Conservation (phyloP, 2,113 vertebrate genomes). For the Anoura caudifer region DNA sequence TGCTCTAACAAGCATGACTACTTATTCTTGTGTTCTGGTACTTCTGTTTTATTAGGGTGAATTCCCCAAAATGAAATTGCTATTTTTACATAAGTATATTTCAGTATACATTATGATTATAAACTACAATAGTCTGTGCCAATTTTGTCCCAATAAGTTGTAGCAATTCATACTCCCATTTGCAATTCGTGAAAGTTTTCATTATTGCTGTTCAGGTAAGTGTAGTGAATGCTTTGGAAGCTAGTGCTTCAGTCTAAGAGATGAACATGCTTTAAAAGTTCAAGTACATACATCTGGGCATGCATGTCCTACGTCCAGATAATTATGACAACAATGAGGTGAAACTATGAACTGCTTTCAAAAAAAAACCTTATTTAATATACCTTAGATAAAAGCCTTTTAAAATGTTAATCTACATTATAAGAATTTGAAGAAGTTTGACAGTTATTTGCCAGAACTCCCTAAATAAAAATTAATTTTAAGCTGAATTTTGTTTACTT, state of each 20-base stretch:
- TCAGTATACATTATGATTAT: not conserved
- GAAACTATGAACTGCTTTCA: not conserved
- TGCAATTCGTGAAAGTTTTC: not conserved
- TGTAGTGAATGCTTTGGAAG: not conserved
- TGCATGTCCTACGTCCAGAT: not conserved
- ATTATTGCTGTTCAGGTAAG: not conserved
- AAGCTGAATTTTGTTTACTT: slow-evolving; percentile 73
- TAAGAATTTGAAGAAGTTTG: slow-evolving; percentile 70
- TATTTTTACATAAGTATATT: not conserved
- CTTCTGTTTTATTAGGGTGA: not conserved
- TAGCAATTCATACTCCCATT: not conserved
- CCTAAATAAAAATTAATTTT: slow-evolving; percentile 72
- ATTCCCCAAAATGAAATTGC: not conserved
- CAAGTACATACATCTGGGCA: not conserved
- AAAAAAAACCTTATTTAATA: not conserved
- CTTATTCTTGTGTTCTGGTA: not conserved
- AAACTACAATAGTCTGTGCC: not conserved
- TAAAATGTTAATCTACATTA: slow-evolving; percentile 66
- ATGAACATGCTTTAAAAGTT: not conserved
- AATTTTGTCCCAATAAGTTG: not conserved
- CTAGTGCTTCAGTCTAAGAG: not conserved
- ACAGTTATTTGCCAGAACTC: slow-evolving; percentile 67
- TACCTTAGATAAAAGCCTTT: slow-evolving; percentile 67
- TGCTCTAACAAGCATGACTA: not conserved
- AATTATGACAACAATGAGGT: not conserved